Conservation (phyloP, 2,113 vertebrate species). For the Apaloderma vittatum region DNA sequence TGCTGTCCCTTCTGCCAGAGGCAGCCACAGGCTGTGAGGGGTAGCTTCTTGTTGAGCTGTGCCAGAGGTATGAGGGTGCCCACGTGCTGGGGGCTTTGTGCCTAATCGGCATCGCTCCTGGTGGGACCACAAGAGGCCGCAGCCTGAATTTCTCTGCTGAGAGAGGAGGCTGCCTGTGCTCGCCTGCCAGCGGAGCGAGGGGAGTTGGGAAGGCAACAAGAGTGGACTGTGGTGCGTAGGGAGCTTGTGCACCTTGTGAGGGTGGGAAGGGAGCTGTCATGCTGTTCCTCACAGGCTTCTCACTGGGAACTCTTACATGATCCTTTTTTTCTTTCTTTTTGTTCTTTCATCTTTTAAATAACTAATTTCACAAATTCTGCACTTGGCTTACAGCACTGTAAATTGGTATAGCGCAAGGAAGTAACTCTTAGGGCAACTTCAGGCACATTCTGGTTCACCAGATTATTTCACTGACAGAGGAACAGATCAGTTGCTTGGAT, state of each 20-base stretch:
- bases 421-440: neutral
- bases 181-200: rapidly evolving
- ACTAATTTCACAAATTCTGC: neutral
- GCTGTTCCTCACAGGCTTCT: neutral
- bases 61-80: neutral
- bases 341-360: neutral
- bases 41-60: neutral
- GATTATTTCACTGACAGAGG: neutral
- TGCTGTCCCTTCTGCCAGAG: neutral
- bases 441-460: neutral
- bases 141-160: neutral
- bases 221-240: neutral
- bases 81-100: rapidly evolving
- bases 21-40: rapidly evolving
- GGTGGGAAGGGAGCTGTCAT: neutral
- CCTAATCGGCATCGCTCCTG: neutral
- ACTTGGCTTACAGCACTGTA: neutral
- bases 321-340: neutral
- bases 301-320: neutral
- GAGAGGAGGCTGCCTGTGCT: neutral
- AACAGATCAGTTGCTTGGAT: neutral
- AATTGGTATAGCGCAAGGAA: neutral
- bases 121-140: neutral
- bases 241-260: neutral
- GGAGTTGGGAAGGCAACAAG: rapidly evolving